Conservation (phyloP, 2,113 vertebrate genomes). For the Pomatorhinus ruficollis region DNA sequence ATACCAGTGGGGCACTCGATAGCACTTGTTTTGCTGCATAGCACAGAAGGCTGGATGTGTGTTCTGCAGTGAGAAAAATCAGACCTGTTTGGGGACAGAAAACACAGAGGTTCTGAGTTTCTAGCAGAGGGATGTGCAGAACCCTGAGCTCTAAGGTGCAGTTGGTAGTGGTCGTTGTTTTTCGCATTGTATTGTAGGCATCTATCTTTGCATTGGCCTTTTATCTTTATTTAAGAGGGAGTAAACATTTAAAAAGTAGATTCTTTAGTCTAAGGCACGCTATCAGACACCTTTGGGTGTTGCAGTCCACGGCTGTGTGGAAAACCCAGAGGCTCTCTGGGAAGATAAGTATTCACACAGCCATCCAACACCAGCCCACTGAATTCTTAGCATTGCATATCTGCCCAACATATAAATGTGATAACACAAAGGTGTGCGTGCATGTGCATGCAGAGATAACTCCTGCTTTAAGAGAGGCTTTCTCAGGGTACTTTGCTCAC, state of each 20-base stretch:
- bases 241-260: slow-evolving; percentile 4
- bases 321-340: background rate
- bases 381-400: slow-evolving; percentile 3
- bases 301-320: background rate
- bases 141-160: background rate
- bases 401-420: background rate
- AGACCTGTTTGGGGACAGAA: background rate
- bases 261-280: background rate
- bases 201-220: background rate
- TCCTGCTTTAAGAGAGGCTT: background rate
- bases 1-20: background rate
- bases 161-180: background rate
- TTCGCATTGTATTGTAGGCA: background rate
- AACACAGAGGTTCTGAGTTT: background rate
- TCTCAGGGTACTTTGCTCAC: background rate
- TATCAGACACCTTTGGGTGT: slow-evolving; percentile 39
- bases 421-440: background rate
- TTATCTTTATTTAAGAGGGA: background rate
- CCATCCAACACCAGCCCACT: background rate
- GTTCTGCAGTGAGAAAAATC: background rate
- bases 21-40: background rate
- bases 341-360: slow-evolving; percentile 1
- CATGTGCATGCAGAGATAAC: fast-evolving
- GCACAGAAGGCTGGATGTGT: background rate
- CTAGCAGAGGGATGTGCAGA: background rate